phyloP scores from a whole-genome alignment of 2,888 invertebrate species.

The Eupsilia transversa region DNA sequence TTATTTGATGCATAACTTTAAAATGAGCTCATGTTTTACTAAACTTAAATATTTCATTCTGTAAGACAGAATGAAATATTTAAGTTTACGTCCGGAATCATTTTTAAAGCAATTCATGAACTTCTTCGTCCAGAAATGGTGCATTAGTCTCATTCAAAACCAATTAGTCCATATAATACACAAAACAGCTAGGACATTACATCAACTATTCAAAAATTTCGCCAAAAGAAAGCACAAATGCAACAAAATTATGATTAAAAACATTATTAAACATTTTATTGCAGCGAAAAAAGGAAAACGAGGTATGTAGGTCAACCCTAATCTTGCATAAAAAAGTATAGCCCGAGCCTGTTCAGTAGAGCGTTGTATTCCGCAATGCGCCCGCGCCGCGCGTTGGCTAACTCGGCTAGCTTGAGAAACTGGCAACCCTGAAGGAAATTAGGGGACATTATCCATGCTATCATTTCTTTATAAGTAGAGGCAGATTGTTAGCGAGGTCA shows the following conservation, averaged over 20 bases:
- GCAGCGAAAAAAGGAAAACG: constrained; percentile 63
- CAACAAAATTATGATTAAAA: constrained; percentile 38
- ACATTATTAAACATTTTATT: constrained; percentile 49
- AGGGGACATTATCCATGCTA: constrained; percentile 69
- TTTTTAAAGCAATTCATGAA: neutral
- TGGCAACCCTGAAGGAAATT: constrained; percentile 72
- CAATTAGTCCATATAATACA: no score
- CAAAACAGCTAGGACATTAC: neutral
- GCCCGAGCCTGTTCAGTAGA: constrained; percentile 70
- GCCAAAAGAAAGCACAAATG: constrained; percentile 6
- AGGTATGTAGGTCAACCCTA: constrained; percentile 77
- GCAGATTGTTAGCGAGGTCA: constrained; percentile 56
- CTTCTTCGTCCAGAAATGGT: neutral
- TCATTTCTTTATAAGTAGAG: constrained; percentile 58
- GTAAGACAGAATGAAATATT: neutral
- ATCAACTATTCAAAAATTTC: neutral
- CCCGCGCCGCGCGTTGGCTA: constrained; percentile 67
- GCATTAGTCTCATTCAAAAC: neutral
- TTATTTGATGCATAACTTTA: constrained; percentile 17
- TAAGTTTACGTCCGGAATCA: neutral
- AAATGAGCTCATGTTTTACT: constrained; percentile 28
- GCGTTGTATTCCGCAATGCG: constrained; percentile 70
- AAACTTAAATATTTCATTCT: constrained; percentile 2
- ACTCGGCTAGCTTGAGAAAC: constrained; percentile 71
- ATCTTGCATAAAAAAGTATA: constrained; percentile 76